phyloP scores from a whole-genome alignment of 2,888 invertebrate genomes.

The Nephrocerus scutellatus region DNA sequence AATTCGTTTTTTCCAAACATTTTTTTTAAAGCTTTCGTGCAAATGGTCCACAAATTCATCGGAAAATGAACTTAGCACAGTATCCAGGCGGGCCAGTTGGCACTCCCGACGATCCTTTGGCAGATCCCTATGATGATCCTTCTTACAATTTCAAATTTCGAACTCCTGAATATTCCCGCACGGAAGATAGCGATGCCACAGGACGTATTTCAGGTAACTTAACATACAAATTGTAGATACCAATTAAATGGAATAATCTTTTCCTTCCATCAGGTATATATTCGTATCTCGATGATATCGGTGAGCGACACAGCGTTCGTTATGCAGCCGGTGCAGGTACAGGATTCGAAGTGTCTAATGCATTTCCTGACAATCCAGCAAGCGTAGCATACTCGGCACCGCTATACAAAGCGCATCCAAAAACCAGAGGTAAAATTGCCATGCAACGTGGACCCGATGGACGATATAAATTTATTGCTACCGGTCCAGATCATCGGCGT shows the following conservation, averaged over 20 bases:
- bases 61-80: slow-evolving; percentile 66
- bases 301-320: slow-evolving; percentile 67
- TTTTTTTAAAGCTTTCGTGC: slow-evolving; percentile 55
- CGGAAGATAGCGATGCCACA: slow-evolving; percentile 58
- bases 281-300: slow-evolving; percentile 67
- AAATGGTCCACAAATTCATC: slow-evolving; percentile 65
- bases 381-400: slow-evolving; percentile 60
- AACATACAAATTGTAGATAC: neutral
- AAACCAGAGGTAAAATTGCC: slow-evolving; percentile 63
- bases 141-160: slow-evolving; percentile 65
- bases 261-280: slow-evolving; percentile 52
- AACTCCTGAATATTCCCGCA: slow-evolving; percentile 60
- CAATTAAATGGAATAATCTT: too few species aligned
- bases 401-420: slow-evolving; percentile 56
- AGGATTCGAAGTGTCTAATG: slow-evolving; percentile 69
- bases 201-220: slow-evolving; percentile 55
- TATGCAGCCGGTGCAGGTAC: slow-evolving; percentile 70
- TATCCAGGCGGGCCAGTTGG: slow-evolving; percentile 59
- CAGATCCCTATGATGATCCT: slow-evolving; percentile 70
- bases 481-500: slow-evolving; percentile 69
- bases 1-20: neutral
- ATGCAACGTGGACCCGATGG: slow-evolving; percentile 67
- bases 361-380: slow-evolving; percentile 57
- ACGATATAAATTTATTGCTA: slow-evolving; percentile 67
- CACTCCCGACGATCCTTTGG: slow-evolving; percentile 63